Evolutionary conservation across 2,888 invertebrate species (phyloP).

Genomic region (Brassicogethes aeneus): DNA sequence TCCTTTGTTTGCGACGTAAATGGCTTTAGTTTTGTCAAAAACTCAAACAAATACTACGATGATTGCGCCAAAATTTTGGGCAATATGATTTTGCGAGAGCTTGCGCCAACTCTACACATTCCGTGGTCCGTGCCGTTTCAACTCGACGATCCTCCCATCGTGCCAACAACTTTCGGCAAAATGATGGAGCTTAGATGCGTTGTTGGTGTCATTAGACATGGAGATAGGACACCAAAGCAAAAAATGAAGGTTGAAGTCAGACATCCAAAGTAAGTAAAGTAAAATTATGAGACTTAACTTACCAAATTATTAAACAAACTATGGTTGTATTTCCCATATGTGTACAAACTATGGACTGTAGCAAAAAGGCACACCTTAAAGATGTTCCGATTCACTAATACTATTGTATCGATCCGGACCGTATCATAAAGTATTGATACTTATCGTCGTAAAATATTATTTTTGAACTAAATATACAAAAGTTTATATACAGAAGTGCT

Average conservation of each 20-base stretch:
- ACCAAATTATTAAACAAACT: slow-evolving; percentile 1
- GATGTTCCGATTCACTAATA: too few species aligned
- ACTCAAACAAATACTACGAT: slow-evolving; percentile 99
- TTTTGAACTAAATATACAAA: too few species aligned
- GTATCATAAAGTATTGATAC: too few species aligned
- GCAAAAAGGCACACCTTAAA: too few species aligned
- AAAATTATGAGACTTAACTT: slow-evolving; percentile 3
- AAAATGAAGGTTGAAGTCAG: slow-evolving; percentile 99
- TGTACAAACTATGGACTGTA: too few species aligned
- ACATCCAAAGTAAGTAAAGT: slow-evolving; percentile 76
- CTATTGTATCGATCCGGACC: too few species aligned
- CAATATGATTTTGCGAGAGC: slow-evolving; percentile 91
- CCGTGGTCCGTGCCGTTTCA: slow-evolving; percentile 98
- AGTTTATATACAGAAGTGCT: too few species aligned
- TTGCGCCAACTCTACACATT: slow-evolving; percentile 92
- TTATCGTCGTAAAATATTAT: too few species aligned
- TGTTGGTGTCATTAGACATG: slow-evolving; percentile 94
- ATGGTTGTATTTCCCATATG: slow-evolving; percentile 1
- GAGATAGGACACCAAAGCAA: slow-evolving; percentile 98
- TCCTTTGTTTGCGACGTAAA: slow-evolving; percentile 99
- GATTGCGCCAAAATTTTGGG: slow-evolving; percentile 98
- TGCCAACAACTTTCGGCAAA: slow-evolving; percentile 97
- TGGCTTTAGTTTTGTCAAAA: slow-evolving; percentile 99
- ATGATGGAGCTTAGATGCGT: slow-evolving; percentile 92
- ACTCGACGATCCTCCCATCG: slow-evolving; percentile 96